Evolutionary conservation across 2,888 invertebrate genomes (phyloP).

Genomic region (Caenorhabditis auriculariae): DNA sequence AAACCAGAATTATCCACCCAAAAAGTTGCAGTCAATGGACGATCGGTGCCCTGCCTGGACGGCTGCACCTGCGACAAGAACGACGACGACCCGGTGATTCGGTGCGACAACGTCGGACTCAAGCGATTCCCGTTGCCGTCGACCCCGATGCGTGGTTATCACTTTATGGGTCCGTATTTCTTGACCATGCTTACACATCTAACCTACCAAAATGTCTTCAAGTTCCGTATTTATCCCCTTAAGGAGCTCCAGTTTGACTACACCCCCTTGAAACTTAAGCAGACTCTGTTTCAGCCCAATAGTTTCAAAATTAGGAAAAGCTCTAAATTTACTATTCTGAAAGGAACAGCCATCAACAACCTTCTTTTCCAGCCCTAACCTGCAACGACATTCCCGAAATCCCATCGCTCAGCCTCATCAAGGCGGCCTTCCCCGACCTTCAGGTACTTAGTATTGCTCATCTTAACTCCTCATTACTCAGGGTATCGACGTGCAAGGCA

Average conservation of each 20-base stretch:
- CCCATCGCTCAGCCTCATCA: conserved; percentile 28
- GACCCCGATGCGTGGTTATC: conserved; percentile 25
- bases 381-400: conserved; percentile 36
- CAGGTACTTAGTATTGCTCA: conserved; percentile 6
- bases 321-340: neutral
- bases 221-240: no score
- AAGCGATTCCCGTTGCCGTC: conserved; percentile 29
- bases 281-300: no score
- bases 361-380: conserved; percentile 37
- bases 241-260: no score
- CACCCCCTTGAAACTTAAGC: no score
- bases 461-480: neutral
- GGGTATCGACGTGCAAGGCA: conserved; percentile 45
- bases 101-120: conserved; percentile 31
- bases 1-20: no score
- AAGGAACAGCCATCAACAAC: neutral
- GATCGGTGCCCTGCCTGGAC: conserved; percentile 29
- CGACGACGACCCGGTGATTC: conserved; percentile 31
- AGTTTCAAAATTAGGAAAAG: no score
- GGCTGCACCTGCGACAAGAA: conserved; percentile 34
- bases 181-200: no score
- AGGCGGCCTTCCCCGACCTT: conserved; percentile 41
- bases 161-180: conserved; percentile 24
- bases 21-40: no score
- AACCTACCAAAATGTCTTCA: no score